Evolutionary conservation across 2,797 vertebrate genomes (phyloP), one percentile per base, ranked within the genome.

Genomic region (Synanceia verrucosa): DNA sequence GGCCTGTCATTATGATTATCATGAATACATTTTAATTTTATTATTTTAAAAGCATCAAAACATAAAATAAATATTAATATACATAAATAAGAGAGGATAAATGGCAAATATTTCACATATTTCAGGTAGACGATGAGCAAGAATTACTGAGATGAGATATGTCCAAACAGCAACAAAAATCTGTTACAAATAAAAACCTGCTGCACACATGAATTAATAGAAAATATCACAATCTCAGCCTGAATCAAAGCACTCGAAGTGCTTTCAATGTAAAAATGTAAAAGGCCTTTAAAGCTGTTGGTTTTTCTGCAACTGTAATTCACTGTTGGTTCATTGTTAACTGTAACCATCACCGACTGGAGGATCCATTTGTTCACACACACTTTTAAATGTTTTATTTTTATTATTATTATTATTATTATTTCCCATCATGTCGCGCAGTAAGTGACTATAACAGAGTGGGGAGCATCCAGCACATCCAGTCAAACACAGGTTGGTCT

Each of bases 301-400:
- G n/a, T n/a, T n/a, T 53, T 56, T 18, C 47, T 62, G 29, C 13
- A 57, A 12, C 34, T 12, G 19, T 46, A 37, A 65, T 66, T 73
- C 41, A 66, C 50, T 51, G 70, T 33, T 57, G 44, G 57, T 72
- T 28, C 23, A 50, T 70, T 69, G 59, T 79, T 50, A 81, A 84
- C 74, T 88, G 65, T 68, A 83, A 85, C 77, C 71, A 63, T 33
- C 70, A 44, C 48, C 74, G 73, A 83, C 79, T 76, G 74, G 65
- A 81, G 70, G 73, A 82, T 62, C 29, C 9, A 48, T 79, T 56
- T 78, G 44, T 70, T 83, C 73, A 70, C 48, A 70, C 65, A 76
- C 65, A 67, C 77, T 68, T 77, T 65, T 78, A n/a, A n/a, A n/a
- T n/a, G n/a, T n/a, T n/a, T n/a, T n/a, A n/a, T n/a, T n/a, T n/a